These are phyloP conservation scores for Caenorhabditis wallacei DNA, from an alignment of 2,888 invertebrate genomes.

Conservation along the genomic window DNA sequence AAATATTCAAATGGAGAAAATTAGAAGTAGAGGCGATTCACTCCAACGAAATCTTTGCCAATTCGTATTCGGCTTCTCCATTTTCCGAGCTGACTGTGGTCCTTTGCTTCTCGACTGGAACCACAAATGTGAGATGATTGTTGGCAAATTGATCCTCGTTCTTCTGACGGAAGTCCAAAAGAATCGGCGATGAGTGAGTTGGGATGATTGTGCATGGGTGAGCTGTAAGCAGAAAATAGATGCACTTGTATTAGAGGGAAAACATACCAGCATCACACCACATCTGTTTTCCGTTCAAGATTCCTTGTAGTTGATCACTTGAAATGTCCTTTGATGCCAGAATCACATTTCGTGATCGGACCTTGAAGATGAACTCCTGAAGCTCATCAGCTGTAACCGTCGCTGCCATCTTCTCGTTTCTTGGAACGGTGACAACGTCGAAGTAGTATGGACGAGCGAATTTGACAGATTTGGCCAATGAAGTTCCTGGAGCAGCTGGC, in stretches of 20 bases:
- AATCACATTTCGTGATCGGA: conserved; percentile 49
- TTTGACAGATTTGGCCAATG: conserved; percentile 16
- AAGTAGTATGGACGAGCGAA: conserved; percentile 58
- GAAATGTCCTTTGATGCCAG: conserved; percentile 50
- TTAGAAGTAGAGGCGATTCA: too few relatives aligned
- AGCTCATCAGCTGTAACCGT: conserved; percentile 18
- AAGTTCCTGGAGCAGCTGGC: conserved; percentile 31
- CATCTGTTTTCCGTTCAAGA: conserved; percentile 40
- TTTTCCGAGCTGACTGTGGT: conserved; percentile 42
- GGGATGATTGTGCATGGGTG: conserved; percentile 44
- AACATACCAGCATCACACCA: conserved; percentile 47
- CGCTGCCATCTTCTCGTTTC: conserved; percentile 47
- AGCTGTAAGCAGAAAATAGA: conserved; percentile 23
- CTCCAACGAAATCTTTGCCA: conserved; percentile 37
- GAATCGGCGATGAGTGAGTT: conserved; percentile 39
- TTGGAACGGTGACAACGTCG: conserved; percentile 56
- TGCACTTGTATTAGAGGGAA: neutral
- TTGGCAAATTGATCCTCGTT: conserved; percentile 23
- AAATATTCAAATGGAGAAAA: conserved; percentile 2
- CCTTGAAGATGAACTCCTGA: conserved; percentile 50
- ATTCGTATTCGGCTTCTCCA: conserved; percentile 34
- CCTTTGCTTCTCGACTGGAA: conserved; percentile 49
- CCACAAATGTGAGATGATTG: conserved; percentile 3
- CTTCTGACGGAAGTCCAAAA: conserved; percentile 39
- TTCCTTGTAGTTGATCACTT: conserved; percentile 26